Evolutionary conservation across 2,113 vertebrate genomes (phyloP), one percentile per base, ranked within the genome.

Genomic region (Octodon degus): DNA sequence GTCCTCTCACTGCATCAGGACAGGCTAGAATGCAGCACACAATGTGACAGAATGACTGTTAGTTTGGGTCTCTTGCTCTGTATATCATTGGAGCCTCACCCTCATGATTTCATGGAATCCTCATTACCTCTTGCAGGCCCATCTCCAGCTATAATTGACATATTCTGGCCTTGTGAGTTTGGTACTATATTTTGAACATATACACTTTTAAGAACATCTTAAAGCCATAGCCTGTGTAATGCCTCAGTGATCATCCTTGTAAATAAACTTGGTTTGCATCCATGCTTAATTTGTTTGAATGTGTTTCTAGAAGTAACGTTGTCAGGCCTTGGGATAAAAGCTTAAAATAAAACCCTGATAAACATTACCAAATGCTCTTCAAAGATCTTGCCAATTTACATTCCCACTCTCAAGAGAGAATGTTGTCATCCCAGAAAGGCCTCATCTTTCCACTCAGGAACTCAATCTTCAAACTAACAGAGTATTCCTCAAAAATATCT

Each of bases 291-390:
- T 85, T 87, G 68, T 72, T 81, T 86, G 85, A 72, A 74, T 68
- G 19, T 10, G 55, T 80, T 90, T 79, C 77, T 90, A 84, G 63
- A 95, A 92, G 55, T 93, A 58, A 72, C n/a, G 65, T 10, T 65
- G 22, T 17, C 70, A 19, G 63, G 89, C 74, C 53, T 79, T 72
- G 86, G 37, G 22, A 92, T 53, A 2, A 47, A 90, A 90, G 19
- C 27, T 90, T 92, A 37, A 60, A 14, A 63, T 47, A 77, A 87
- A 91, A 67, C 53, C 40, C 20, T 4, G 13, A 40, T 47, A 70
- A 92, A 27, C 25, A 12, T 77, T 40, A 43, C 81, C 58, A 93
- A 68, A 84, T 43, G 70, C 63, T 65, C 50, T 93, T 22, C 58
- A 68, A 70, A 82, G 37, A 22, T 30, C 25, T 50, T 55, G 74